These are phyloP conservation scores for Lepidochitona cinerea DNA, from an alignment of 2,888 invertebrate species.

Conservation along the genomic window DNA sequence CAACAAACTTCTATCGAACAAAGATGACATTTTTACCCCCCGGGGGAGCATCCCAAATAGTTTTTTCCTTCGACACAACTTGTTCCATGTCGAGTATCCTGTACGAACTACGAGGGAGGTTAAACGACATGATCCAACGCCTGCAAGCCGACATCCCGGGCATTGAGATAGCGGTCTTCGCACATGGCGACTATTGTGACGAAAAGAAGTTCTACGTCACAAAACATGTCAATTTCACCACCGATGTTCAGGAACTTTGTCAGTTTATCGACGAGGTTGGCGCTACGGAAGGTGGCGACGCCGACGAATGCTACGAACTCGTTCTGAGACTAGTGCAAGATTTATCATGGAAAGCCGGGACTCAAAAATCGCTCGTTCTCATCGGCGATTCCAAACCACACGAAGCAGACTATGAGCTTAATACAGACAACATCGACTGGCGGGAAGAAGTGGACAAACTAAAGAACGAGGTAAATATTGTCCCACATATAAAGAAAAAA, in stretches of 20 bases:
- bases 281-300: conserved; percentile 61
- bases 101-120: conserved; percentile 51
- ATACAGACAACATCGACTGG: conserved; percentile 31
- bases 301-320: conserved; percentile 53
- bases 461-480: no score
- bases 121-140: conserved; percentile 60
- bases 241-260: conserved; percentile 45
- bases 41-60: conserved; percentile 52
- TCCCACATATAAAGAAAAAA: no score
- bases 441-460: conserved; percentile 27
- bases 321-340: background rate
- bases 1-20: no score
- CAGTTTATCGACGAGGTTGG: conserved; percentile 49
- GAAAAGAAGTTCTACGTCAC: conserved; percentile 53
- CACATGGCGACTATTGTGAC: conserved; percentile 68
- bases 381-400: conserved; percentile 42
- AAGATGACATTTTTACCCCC: conserved; percentile 29
- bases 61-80: conserved; percentile 62
- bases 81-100: conserved; percentile 59
- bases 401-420: conserved; percentile 12
- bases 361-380: conserved; percentile 35
- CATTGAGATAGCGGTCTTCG: conserved; percentile 60
- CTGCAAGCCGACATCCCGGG: conserved; percentile 62
- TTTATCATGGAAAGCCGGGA: conserved; percentile 32
- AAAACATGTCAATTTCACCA: conserved; percentile 55